Evolutionary conservation across 2,888 invertebrate species (phyloP), one percentile per base, ranked within the genome.

Genomic region (Cosmia pyralina): DNA sequence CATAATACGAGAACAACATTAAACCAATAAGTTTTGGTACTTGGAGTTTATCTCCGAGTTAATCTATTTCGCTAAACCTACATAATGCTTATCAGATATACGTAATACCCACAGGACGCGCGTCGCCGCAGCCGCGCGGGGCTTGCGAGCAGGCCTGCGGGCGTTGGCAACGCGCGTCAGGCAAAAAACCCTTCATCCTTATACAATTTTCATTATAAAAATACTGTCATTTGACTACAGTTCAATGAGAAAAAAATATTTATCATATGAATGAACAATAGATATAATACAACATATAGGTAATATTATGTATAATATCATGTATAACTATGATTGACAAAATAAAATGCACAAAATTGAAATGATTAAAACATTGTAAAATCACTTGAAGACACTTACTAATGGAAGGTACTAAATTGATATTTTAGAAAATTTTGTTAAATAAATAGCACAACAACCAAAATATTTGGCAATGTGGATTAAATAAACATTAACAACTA

Each of bases 221-320:
- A 96, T 96, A 96, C 96, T 96, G 96, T 95, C 95, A 96, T 96
- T 96, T 96, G 96, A 96, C 96, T 96, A 96, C 95, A 95, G 95
- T 95, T 96, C 94, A 92, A 92, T 94, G 94, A 95, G 93, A 95
- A 94, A 95, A 94, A 90, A 94, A 94, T 92, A 94, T 91, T 92
- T 92, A 93, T 92, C 86, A 93, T 93, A 93, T 92, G 90, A 94
- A 94, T 92, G 93, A 96, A 95, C 93, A 93, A 94, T 95, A 94
- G 86, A 94, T 94, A 94, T 89, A 93, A 92, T 93, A 94, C 91
- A 95, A 94, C 93, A 92, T 89, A 93, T 89, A 89, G 77, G 83
- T 89, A 91, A 90, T 92, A 92, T 91, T 90, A 93, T 90, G 92
- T 93, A 94, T 94, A 95, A 94, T 95, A 94, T 94, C 92, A 92